Evolutionary conservation across 2,888 invertebrate genomes (phyloP).

Genomic region (Stratiomys singularior): DNA sequence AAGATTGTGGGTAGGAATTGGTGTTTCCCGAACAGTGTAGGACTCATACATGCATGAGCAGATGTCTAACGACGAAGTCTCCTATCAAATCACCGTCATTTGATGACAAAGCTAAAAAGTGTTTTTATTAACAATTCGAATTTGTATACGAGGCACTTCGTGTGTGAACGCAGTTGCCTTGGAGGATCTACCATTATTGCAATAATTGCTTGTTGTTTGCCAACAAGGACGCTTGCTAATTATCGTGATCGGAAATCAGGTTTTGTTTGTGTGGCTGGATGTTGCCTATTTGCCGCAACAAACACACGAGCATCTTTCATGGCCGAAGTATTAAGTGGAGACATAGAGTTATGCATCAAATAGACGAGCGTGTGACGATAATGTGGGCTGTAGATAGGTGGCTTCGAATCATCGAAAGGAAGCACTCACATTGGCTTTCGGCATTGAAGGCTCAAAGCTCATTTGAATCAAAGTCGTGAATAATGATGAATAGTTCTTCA

Average conservation of each 20-base stretch:
- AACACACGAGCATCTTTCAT: too few species aligned
- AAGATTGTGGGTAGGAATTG: neutral
- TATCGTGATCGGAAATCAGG: conserved; percentile 7
- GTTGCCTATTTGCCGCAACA: too few species aligned
- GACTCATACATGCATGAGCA: neutral
- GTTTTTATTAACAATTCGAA: neutral
- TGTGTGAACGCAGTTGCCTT: neutral
- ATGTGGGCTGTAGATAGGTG: neutral
- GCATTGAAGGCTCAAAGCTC: too few species aligned
- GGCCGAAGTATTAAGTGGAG: too few species aligned
- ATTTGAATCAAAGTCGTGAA: too few species aligned
- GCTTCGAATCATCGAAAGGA: too few species aligned
- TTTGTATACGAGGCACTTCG: neutral
- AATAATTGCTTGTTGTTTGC: conserved; percentile 2
- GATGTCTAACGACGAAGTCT: neutral
- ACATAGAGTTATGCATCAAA: neutral
- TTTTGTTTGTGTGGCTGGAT: neutral
- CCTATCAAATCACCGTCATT: neutral
- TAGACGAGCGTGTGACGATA: neutral
- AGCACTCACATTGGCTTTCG: too few species aligned
- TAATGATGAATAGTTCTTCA: too few species aligned
- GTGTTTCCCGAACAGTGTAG: neutral
- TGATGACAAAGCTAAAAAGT: conserved; percentile 1
- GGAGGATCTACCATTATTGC: neutral
- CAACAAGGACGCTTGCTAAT: conserved; percentile 16